A percentile compares a stretch with the other conserved stretches of the same genome.
Evolutionary conservation across 2,113 vertebrate species (phyloP).

Genomic region (Lepus americanus): DNA sequence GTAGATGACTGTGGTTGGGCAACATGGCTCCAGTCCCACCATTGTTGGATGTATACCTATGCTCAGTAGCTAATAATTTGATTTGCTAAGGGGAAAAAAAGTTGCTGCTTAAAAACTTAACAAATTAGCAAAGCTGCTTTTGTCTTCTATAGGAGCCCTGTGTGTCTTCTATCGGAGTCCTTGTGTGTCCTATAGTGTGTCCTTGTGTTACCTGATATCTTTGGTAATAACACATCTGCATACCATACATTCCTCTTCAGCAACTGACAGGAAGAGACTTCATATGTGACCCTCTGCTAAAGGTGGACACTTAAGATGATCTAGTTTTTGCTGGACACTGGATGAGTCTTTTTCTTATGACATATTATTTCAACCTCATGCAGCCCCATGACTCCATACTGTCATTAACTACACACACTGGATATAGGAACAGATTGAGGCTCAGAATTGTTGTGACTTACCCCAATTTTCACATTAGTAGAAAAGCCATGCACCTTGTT

Average conservation of each 20-base stretch:
- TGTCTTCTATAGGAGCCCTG: neutral
- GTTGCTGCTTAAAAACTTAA: neutral
- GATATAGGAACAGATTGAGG: neutral
- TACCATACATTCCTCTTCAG: neutral
- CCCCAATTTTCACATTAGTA: neutral
- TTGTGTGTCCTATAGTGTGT: too few species aligned
- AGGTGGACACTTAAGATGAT: neutral
- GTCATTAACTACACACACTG: neutral
- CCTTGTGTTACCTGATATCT: neutral
- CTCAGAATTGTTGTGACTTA: neutral
- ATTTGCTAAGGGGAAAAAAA: neutral
- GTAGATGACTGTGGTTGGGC: neutral
- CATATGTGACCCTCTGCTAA: neutral
- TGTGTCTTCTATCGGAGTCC: neutral
- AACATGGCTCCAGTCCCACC: fast-evolving
- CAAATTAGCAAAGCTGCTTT: neutral
- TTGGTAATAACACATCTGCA: neutral
- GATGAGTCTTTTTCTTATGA: neutral
- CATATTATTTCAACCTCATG: neutral
- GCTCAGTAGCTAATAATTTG: neutral
- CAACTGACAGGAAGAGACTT: neutral
- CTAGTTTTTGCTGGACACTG: neutral
- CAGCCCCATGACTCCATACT: neutral
- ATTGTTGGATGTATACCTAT: neutral
- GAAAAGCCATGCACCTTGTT: neutral